Percentiles rank a stretch among this genome's conserved stretches.
Evolutionary conservation across 2,113 vertebrate species (phyloP).

Genomic region (Gymnorhina tibicen): DNA sequence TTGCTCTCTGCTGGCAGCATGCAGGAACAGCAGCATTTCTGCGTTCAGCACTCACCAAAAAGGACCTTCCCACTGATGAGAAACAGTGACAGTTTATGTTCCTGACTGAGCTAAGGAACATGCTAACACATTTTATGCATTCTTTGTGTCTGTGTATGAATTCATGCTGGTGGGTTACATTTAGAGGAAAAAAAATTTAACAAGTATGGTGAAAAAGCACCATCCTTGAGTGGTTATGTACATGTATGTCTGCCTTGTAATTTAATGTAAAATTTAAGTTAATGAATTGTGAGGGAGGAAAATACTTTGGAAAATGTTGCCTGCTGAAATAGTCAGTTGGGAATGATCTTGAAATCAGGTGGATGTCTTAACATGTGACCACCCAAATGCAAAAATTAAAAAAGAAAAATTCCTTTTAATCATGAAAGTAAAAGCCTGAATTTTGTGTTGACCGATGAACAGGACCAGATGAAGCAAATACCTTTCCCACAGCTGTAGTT

Average conservation of each 20-base stretch:
- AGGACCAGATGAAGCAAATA: neutral
- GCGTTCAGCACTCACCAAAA: neutral
- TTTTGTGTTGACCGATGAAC: neutral
- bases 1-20: conserved; percentile 50
- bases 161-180: neutral
- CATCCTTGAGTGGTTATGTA: neutral
- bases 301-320: neutral
- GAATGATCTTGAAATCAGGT: neutral
- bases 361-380: neutral
- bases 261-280: neutral
- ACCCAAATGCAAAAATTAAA: neutral
- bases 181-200: neutral
- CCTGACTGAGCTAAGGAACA: rapidly evolving
- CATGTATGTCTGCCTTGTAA: neutral
- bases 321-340: neutral
- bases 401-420: neutral
- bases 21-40: neutral
- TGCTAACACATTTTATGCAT: neutral
- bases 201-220: neutral
- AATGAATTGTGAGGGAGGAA: neutral
- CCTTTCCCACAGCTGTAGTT: neutral
- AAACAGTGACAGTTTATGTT: neutral
- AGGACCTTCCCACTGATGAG: neutral
- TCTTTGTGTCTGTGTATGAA: neutral
- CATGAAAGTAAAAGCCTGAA: neutral